phyloP scores from a whole-genome alignment of 2,113 vertebrate species.

The Centropus bengalensis region DNA sequence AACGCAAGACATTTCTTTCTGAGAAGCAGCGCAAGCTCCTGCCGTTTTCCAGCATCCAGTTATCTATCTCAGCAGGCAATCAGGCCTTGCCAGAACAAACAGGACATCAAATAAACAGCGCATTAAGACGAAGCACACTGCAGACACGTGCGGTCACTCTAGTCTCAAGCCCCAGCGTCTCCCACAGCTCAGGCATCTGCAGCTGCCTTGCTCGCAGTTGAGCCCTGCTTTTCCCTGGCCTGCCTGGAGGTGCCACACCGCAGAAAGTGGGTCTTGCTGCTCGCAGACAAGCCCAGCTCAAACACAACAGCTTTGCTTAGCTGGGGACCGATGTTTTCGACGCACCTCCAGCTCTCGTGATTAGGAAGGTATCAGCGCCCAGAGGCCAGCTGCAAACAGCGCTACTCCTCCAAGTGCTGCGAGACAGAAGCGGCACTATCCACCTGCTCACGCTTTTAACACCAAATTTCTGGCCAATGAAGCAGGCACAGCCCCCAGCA shows the following conservation, averaged over 20 bases:
- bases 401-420: accelerated
- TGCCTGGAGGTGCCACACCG: accelerated
- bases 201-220: accelerated
- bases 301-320: accelerated
- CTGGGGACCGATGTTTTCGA: neutral
- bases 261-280: accelerated
- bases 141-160: neutral
- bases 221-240: neutral
- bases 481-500: neutral
- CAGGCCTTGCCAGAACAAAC: constrained; percentile 48
- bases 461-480: accelerated
- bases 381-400: neutral
- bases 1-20: neutral
- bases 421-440: neutral
- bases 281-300: neutral
- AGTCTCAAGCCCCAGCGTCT: neutral
- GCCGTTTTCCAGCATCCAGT: neutral
- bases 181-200: accelerated
- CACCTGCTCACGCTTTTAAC: neutral
- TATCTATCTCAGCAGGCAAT: constrained; percentile 10
- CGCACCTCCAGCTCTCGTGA: neutral
- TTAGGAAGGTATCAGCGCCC: neutral
- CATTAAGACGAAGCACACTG: neutral
- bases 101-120: constrained; percentile 56
- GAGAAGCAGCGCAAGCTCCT: neutral